Evolutionary conservation across 1,140 invertebrate species (phyloP).

Genomic region (Heterodera carotae): DNA sequence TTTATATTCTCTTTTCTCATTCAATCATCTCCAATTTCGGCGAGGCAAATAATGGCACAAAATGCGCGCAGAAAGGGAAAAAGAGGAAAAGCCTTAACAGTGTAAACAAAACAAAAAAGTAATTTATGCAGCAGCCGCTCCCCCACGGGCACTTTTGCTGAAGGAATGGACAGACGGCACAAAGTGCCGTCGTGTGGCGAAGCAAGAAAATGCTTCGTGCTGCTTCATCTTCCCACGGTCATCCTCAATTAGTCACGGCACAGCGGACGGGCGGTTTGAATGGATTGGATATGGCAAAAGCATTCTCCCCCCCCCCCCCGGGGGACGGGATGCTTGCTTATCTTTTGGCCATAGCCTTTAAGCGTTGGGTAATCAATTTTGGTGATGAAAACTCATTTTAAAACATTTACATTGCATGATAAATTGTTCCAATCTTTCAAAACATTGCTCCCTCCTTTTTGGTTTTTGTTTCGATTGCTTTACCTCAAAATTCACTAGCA

Average conservation of each 20-base stretch:
- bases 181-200: background rate
- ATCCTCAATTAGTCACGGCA: constrained; percentile 16
- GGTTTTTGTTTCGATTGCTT: too few species aligned
- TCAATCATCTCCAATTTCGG: constrained; percentile 3
- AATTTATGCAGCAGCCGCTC: background rate
- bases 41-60: background rate
- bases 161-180: background rate
- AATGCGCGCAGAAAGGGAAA: constrained; percentile 4
- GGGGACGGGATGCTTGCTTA: background rate
- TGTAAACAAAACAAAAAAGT: background rate
- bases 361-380: too few species aligned
- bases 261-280: too few species aligned
- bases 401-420: too few species aligned
- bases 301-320: too few species aligned
- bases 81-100: background rate
- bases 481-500: too few species aligned
- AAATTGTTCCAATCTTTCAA: too few species aligned
- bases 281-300: too few species aligned
- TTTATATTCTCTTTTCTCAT: background rate
- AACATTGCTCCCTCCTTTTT: too few species aligned
- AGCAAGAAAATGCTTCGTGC: background rate
- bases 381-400: too few species aligned
- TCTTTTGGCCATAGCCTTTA: too few species aligned
- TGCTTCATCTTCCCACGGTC: background rate
- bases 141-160: background rate